Percentiles rank a stretch among this genome's conserved stretches.
Evolutionary conservation across 1,140 invertebrate genomes (phyloP).

Genomic region (Schmidtea mediterranea): DNA sequence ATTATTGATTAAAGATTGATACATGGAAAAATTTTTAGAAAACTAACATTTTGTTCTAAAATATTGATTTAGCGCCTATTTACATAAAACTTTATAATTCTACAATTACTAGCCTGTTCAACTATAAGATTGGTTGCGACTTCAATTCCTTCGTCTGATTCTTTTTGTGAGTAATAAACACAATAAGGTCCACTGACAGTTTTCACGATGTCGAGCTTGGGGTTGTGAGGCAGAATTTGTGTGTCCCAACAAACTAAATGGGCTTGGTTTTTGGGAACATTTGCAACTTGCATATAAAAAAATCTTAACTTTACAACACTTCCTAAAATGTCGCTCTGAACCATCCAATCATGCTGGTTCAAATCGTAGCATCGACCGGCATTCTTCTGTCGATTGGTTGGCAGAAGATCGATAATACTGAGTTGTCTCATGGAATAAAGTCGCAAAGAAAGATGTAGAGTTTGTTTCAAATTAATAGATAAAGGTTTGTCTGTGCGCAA

Average conservation of each 20-base stretch:
- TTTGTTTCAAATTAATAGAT: not conserved
- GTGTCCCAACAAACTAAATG: slow-evolving; percentile 46
- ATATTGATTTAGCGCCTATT: too few species aligned
- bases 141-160: slow-evolving; percentile 48
- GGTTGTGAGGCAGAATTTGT: slow-evolving; percentile 19
- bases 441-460: too few species aligned
- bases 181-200: slow-evolving; percentile 45
- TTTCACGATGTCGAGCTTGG: slow-evolving; percentile 23
- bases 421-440: slow-evolving; percentile 38
- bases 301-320: slow-evolving; percentile 40
- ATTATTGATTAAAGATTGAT: too few species aligned
- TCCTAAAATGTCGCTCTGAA: slow-evolving; percentile 49
- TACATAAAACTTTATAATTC: too few species aligned
- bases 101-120: too few species aligned
- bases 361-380: slow-evolving; percentile 47
- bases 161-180: slow-evolving; percentile 56
- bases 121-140: not conserved
- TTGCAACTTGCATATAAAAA: slow-evolving; percentile 54
- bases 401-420: slow-evolving; percentile 36
- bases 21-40: too few species aligned
- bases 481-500: not conserved
- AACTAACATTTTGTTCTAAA: too few species aligned
- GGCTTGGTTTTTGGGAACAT: slow-evolving; percentile 49
- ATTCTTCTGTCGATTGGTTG: slow-evolving; percentile 14
- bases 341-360: slow-evolving; percentile 52